Evolutionary conservation across 2,888 invertebrate species (phyloP), one percentile per base, ranked within the genome.

Genomic region (Drosophila cognata): DNA sequence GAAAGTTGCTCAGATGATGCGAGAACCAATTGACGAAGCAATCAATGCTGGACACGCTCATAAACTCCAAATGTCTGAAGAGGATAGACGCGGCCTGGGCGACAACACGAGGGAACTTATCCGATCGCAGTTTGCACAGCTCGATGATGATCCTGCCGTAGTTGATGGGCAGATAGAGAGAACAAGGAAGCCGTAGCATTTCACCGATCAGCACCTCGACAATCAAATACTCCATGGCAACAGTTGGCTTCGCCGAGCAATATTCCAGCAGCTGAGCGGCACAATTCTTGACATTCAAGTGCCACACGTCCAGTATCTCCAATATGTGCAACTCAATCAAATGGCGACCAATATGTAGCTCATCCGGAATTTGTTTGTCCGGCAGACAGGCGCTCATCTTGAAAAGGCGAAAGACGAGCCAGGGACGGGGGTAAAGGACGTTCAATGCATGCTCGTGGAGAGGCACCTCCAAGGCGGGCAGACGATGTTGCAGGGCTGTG

Each of bases 1-100:
- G 98, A 93, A 99, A 99, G 94, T 99, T 99, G 93, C 99, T 99
- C 93, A 99, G 94, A 93, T 99, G 99, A 93, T 99, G 99, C 0
- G 98, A 96, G 93, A 99, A 99, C 99, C 99, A 99, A 93, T 96
- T 96, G 28, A 97, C 97, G 93, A 99, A 98, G 88, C 99, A 96
- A 94, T 99, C 99, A 93, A 99, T 97, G 92, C 99, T 98, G 3
- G 97, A 96, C 2, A 98, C 96, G 92, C 98, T 98, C 99, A 99
- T 99, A 0, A 96, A 96, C 92, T 99, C 98, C 91, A 99, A 96
- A 71, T 99, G 95, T 93, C 98, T 96, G 91, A 98, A 99, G 62
- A 99, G 94, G 91, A 99, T 97, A 93, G 99, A 99, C 0, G 98
- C 98, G 0, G 99, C 99, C 93, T 99, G 99, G 0, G 99, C 99